Conservation (phyloP, 2,888 invertebrate species). For the Tridacna crocea region DNA sequence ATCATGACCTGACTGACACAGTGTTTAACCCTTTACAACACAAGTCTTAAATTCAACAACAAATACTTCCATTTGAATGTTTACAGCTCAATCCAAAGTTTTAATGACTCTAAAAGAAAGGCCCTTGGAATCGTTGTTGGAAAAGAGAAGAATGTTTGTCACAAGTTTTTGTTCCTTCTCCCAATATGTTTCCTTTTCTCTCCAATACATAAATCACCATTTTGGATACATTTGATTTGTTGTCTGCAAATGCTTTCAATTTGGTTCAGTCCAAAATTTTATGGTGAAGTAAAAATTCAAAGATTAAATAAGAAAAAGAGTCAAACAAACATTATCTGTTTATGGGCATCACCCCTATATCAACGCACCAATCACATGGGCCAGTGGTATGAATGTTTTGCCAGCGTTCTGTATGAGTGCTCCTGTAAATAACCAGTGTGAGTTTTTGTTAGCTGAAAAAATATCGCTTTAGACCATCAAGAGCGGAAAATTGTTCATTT, state of each 20-base stretch:
- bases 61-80: no score
- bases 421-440: neutral
- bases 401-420: neutral
- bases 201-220: no score
- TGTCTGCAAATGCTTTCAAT: no score
- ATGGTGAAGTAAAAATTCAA: neutral
- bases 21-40: neutral
- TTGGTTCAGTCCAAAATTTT: no score
- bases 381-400: constrained; percentile 8
- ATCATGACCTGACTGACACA: constrained; percentile 5
- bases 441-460: neutral
- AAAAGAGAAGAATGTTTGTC: no score
- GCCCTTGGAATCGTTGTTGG: no score
- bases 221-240: no score
- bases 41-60: no score
- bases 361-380: constrained; percentile 15
- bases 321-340: constrained; percentile 24
- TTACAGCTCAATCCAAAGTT: no score
- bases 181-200: no score
- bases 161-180: no score
- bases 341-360: constrained; percentile 25
- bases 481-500: constrained; percentile 50
- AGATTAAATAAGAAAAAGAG: neutral
- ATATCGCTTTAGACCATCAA: neutral
- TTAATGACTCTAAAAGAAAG: no score